Base-by-base conservation (phyloP, 2,797 vertebrate species). In the Zalophus californianus region DNA sequence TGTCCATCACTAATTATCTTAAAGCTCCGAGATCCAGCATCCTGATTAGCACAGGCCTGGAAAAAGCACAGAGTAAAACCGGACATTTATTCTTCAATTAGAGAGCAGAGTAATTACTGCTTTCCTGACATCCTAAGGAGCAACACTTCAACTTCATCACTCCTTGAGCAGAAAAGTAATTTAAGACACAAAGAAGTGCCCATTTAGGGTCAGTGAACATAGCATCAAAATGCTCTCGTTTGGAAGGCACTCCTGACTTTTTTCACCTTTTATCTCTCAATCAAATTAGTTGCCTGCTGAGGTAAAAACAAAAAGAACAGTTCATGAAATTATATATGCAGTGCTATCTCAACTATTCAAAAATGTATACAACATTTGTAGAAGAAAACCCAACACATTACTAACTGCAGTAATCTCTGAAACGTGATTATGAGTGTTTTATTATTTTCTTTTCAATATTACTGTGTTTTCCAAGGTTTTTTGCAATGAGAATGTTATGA, bases 21-120 rank as follows among this genome's bases (percentile, higher is more conserved):
- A 95, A 96, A 98, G 85, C 78, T 60, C 60, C 68, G 93, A 92
- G 92, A 94, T 83, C 73, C 73, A 93, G 92, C 95, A 97, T 97
- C 87, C 97, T 96, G 96, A 98, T 97, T 97, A 98, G 66, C 87
- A 91, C 56, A 96, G 90, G 88, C 72, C 95, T 98, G 96, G 95
- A 94, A 96, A 96, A 96, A 96, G 96, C 95, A 96, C 78, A 95
- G 72, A 96, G 66, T 92, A 73, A 96, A 94, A 96, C 70, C 58
- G 50, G 87, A 92, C 90, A 94, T 95, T 98, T 92, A 95, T 96
- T 96, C 93, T 97, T 93, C 96, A 97, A 92, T 98, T 97, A 98
- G 87, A 82, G 44, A 87, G 54, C 66, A 94, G 80, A 90, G 79
- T 86, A 93, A 93, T 94, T 87, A 77, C 62, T 92, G 93, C 62